Evolutionary conservation across 1,140 invertebrate species (phyloP).

Genomic region (Macrocentrus cingulum): DNA sequence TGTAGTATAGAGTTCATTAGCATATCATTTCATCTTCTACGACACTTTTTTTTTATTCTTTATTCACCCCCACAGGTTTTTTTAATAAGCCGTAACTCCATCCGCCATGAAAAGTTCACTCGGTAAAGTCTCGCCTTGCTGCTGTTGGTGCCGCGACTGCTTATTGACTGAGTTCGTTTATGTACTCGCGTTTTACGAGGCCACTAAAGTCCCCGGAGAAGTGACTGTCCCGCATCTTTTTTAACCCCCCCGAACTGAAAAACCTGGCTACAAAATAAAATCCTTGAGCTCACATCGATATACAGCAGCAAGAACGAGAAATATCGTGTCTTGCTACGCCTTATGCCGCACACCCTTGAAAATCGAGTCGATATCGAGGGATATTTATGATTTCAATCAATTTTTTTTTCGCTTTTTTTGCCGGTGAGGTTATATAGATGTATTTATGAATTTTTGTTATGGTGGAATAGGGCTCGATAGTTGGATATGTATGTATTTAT

Average conservation of each 20-base stretch:
- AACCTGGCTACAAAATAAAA: conserved; percentile 44
- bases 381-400: background rate
- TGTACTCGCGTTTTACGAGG: conserved; percentile 53
- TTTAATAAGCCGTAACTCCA: conserved; percentile 54
- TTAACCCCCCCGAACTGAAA: conserved; percentile 1
- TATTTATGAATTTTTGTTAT: conserved; percentile 28
- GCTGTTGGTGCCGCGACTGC: conserved; percentile 16
- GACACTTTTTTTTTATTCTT: conserved; percentile 25
- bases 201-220: conserved; percentile 46
- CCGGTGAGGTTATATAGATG: conserved; percentile 35
- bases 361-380: background rate
- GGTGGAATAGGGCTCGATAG: conserved; percentile 1
- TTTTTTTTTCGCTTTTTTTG: conserved; percentile 16
- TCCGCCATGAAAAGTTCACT: conserved; percentile 48
- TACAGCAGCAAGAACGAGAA: background rate
- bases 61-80: no score
- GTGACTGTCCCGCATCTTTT: conserved; percentile 19
- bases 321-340: conserved; percentile 3
- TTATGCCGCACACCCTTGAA: background rate
- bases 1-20: no score
- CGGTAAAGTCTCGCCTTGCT: conserved; percentile 39
- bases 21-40: no score
- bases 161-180: conserved; percentile 58
- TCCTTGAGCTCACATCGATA: conserved; percentile 4
- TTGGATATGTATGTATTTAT: conserved; percentile 18